Evolutionary conservation across 53 echinoderm and acorn worm genomes (phyloP).

Genomic region (Temnopleurus reevesii): DNA sequence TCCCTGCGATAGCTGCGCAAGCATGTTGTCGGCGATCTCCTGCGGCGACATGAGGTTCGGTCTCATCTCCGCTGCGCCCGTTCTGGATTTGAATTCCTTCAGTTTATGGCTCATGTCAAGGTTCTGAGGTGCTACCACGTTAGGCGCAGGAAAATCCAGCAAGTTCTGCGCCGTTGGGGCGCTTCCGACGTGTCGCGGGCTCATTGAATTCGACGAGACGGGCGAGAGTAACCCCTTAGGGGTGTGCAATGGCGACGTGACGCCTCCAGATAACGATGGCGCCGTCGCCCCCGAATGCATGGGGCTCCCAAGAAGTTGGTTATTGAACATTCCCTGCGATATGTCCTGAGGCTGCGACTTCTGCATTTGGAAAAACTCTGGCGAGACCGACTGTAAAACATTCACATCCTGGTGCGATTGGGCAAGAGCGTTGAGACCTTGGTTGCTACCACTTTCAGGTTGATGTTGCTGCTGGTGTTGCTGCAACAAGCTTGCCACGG

Average conservation of each 20-base stretch:
- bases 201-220: slow-evolving; percentile 60
- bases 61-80: slow-evolving; percentile 70
- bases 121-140: slow-evolving; percentile 93
- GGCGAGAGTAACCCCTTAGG: slow-evolving; percentile 72
- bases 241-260: slow-evolving; percentile 65
- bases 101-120: slow-evolving; percentile 95
- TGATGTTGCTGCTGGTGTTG: slow-evolving; percentile 63
- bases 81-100: slow-evolving; percentile 89
- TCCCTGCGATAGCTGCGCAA: slow-evolving; percentile 90
- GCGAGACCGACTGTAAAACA: slow-evolving; percentile 31
- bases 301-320: slow-evolving; percentile 45
- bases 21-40: slow-evolving; percentile 97
- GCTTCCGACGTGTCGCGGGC: slow-evolving; percentile 63
- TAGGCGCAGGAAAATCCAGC: slow-evolving; percentile 92
- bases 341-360: slow-evolving; percentile 49
- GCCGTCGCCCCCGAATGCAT: slow-evolving; percentile 3
- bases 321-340: slow-evolving; percentile 21
- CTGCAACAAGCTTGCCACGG: slow-evolving; percentile 56
- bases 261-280: slow-evolving; percentile 46
- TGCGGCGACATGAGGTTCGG: slow-evolving; percentile 94
- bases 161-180: slow-evolving; percentile 65
- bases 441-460: background rate
- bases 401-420: slow-evolving; percentile 32
- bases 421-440: background rate
- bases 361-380: slow-evolving; percentile 29